Conservation (phyloP, 2,113 vertebrate genomes). For the Alethe castanea region DNA sequence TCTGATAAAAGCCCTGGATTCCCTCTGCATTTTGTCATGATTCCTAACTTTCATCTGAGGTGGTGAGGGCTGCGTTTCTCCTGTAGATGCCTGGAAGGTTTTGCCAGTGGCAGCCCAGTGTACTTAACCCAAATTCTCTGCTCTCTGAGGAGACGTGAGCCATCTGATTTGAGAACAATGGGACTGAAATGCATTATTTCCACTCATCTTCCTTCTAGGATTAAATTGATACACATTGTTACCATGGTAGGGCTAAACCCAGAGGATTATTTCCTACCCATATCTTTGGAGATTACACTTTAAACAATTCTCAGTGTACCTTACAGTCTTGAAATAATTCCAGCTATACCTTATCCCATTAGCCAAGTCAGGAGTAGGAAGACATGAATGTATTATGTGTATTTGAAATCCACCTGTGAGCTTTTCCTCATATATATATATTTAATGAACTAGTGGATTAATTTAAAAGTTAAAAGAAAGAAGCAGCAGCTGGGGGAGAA, state of each 20-base stretch:
- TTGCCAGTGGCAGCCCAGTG: background rate
- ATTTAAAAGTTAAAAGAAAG: background rate
- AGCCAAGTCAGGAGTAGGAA: background rate
- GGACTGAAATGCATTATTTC: slow-evolving; percentile 22
- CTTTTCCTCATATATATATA: background rate
- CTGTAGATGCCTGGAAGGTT: background rate
- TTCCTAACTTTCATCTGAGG: background rate
- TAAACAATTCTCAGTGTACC: background rate
- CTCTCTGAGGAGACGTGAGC: background rate
- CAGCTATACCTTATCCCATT: background rate
- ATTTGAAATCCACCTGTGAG: background rate
- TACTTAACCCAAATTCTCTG: slow-evolving; percentile 10
- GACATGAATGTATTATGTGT: background rate
- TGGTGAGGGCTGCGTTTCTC: background rate
- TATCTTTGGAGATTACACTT: background rate
- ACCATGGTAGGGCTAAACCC: background rate
- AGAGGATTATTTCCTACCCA: background rate
- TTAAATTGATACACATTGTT: slow-evolving; percentile 5
- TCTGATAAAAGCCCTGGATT: background rate
- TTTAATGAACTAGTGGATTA: background rate
- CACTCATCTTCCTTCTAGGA: background rate
- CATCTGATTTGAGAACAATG: background rate
- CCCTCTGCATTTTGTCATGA: background rate
- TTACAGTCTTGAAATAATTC: background rate
- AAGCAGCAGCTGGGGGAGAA: background rate